phyloP scores from a whole-genome alignment of 2,888 invertebrate genomes.

The Zeuzera pyrina region DNA sequence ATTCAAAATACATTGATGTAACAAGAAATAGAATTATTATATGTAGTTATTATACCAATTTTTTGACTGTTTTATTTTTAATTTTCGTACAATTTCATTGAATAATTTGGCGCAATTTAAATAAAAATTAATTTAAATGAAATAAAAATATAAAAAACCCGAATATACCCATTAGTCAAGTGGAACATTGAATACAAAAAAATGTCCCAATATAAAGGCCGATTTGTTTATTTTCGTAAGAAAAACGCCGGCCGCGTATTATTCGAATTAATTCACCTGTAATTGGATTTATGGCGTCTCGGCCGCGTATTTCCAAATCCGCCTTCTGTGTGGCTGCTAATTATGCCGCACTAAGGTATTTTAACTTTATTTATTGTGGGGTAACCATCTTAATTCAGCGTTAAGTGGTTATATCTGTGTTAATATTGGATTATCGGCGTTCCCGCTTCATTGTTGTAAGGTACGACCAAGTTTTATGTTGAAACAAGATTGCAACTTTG shows the following conservation, averaged over 20 bases:
- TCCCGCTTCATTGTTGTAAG: constrained; percentile 11
- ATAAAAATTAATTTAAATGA: no score
- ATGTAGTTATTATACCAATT: no score
- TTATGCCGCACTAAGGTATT: constrained; percentile 45
- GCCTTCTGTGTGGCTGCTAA: constrained; percentile 44
- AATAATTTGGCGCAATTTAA: no score
- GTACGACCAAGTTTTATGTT: not conserved
- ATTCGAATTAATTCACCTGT: constrained; percentile 54
- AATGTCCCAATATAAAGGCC: constrained; percentile 6
- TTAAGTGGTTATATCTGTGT: constrained; percentile 14
- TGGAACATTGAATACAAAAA: constrained; percentile 3
- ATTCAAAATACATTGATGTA: no score
- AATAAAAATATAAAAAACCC: no score
- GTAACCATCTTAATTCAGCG: constrained; percentile 36
- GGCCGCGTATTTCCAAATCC: constrained; percentile 37
- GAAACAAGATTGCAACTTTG: no score
- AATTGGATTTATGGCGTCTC: constrained; percentile 55
- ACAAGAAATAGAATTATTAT: no score
- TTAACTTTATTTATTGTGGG: constrained; percentile 48
- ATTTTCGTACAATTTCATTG: no score
- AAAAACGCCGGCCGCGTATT: constrained; percentile 32
- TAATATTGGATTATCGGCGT: constrained; percentile 25
- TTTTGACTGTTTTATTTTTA: no score
- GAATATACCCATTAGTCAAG: no score
- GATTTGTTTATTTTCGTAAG: constrained; percentile 14